Base-by-base conservation (phyloP, 2,888 invertebrate genomes). In the Gari tellinella region DNA sequence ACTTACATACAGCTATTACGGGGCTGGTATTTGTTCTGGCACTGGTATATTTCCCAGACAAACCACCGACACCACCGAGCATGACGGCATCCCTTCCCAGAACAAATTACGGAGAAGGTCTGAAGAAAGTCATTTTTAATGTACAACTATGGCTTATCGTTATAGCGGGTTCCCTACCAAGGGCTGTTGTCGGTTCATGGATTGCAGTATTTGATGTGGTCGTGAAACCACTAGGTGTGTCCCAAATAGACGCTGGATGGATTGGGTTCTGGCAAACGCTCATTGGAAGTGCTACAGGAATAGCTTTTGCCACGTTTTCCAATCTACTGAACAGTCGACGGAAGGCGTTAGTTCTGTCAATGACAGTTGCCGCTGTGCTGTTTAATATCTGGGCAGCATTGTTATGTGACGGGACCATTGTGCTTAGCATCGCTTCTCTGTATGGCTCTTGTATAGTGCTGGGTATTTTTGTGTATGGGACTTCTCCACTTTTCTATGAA, bases 31-130 rank as follows among this genome's bases (percentile, higher is more conserved):
- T 86, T 10, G n/a, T 87, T 1, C 38, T 83, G 8, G 66, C 85
- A 0, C 21, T 89, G 21, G 37, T 85, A 15, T 87, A 89, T 62
- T 90, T 89, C 65, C 90, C 90, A 4, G 70, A 78, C 25, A 83
- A 77, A 40, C 90, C 89, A 8, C 86, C 85, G 1, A 51, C 51
- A 2, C 88, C 90, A 14, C 89, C 90, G 8, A 86, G 87, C 51
- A 65, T 74, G 4, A 82, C 86, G n/a, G 88, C 88, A 1, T 72
- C 84, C 4, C 43, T 85, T 5, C 65, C 79, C 19, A 58, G 88
- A 19, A 72, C 81, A 31, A 63, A 85, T 37, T 88, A 85, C 64
- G 69, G 69, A 40, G 52, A 55, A 7, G 87, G 66, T 14, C 10
- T 72, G 10, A 8, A 21, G n/a, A 23, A 23, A n/a, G 38, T 70